Percentiles rank a stretch among this genome's conserved stretches.
Evolutionary conservation across 2,797 vertebrate species (phyloP).

Genomic region (Vultur gryphus): DNA sequence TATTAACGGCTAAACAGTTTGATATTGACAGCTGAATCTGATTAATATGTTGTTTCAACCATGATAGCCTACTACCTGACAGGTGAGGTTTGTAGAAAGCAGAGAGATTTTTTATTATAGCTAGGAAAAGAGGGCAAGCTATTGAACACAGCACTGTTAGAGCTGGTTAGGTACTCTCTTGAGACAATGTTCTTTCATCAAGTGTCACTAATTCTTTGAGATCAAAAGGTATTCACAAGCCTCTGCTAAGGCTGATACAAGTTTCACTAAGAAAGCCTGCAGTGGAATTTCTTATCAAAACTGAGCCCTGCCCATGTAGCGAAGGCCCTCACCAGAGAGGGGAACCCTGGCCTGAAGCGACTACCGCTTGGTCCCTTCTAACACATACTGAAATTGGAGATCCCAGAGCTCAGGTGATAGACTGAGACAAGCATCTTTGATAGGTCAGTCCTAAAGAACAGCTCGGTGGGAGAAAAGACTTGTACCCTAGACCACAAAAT

Average conservation of each 20-base stretch:
- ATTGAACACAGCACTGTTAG: background rate
- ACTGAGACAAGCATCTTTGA: background rate
- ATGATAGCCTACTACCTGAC: background rate
- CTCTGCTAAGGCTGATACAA: background rate
- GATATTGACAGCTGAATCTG: background rate
- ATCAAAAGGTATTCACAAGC: background rate
- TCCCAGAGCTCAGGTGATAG: background rate
- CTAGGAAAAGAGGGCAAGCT: background rate
- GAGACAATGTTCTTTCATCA: background rate
- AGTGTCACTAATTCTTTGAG: background rate
- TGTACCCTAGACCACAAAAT: background rate
- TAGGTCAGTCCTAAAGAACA: background rate
- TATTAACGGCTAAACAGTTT: background rate
- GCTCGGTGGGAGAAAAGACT: background rate
- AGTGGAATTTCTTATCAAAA: background rate
- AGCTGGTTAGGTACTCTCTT: background rate
- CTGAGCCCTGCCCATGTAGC: accelerated
- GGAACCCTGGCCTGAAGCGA: background rate
- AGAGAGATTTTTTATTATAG: background rate
- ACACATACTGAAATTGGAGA: background rate
- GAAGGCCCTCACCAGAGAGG: background rate
- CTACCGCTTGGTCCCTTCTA: accelerated
- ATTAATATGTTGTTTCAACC: background rate
- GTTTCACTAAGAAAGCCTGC: background rate
- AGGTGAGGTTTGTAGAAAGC: background rate